These are phyloP conservation scores for Australoheros scitulus DNA, from an alignment of 2,113 vertebrate genomes.

Conservation along the genomic window DNA sequence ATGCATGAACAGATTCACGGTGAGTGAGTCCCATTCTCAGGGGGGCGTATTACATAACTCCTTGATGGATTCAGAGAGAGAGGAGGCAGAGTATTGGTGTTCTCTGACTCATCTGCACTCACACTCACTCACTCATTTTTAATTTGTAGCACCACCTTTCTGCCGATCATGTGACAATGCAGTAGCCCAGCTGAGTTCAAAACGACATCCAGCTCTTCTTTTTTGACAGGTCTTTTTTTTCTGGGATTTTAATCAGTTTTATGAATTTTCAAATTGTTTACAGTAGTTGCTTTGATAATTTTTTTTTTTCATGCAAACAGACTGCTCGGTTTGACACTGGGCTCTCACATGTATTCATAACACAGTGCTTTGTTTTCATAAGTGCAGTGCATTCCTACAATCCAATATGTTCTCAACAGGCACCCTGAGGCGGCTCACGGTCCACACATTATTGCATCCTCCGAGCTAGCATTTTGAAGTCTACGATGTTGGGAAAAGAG, in stretches of 20 bases:
- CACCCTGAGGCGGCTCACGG: constrained; percentile 54
- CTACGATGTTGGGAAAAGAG: constrained; percentile 48
- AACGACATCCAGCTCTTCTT: neutral
- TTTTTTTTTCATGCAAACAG: constrained; percentile 29
- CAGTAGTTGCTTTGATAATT: constrained; percentile 11
- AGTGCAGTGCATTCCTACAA: constrained; percentile 55
- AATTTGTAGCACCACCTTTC: constrained; percentile 10
- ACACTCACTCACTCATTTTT: constrained; percentile 7
- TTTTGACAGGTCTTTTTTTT: neutral
- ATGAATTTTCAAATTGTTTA: neutral
- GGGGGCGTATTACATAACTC: constrained; percentile 70
- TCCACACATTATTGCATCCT: constrained; percentile 58
- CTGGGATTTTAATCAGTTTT: neutral
- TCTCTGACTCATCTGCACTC: constrained; percentile 47
- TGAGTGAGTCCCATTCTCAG: constrained; percentile 36
- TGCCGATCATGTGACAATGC: neutral
- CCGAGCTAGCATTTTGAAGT: constrained; percentile 39
- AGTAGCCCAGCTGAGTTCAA: neutral
- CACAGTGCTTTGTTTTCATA: constrained; percentile 64
- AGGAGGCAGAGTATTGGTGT: constrained; percentile 47
- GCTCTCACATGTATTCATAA: constrained; percentile 66
- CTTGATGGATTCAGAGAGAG: constrained; percentile 54
- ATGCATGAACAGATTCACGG: constrained; percentile 56
- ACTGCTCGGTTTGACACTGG: constrained; percentile 48
- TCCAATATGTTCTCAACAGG: constrained; percentile 73